Base-by-base conservation (phyloP, 2,888 invertebrate species). In the Lochmaea crataegi region DNA sequence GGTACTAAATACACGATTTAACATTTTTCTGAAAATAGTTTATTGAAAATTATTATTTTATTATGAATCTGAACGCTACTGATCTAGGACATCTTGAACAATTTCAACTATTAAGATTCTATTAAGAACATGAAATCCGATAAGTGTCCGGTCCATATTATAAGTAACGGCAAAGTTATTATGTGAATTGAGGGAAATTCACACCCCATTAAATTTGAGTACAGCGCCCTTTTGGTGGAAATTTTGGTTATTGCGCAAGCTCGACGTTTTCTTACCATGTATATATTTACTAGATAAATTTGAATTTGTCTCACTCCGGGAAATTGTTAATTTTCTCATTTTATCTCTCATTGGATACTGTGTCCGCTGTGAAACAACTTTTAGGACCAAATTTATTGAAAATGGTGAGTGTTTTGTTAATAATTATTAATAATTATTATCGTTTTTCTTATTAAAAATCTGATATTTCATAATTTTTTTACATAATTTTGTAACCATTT, bases 191-290 rank as follows among this genome's bases (percentile, higher is more conserved):
- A 65, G 18, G 3, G 56, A 38, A 63, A 22, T 65, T 64, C 42
- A 70, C 69, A 70, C 63, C 12, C 14, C 71, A 71, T 71, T 66
- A 53, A 66, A 53, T 66, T 71, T 65, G 61, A 60, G 53, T 61
- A 66, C 58, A 51, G 14, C 51, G 65, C 48, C 38, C 38, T 18
- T 32, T 68, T 45, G 14, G 4, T 51, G 60, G 38, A n/a, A 7
- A 65, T 26, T 56, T 53, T 18, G 32, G 12, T 32, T 32, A 45
- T 22, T 71, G 71, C 71, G 71, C 71, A 71, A 18, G 18, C 22
- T n/a, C 57, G 18, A n/a, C 26, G 6, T 42, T 42, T n/a, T 16
- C 58, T n/a, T 18, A 61, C n/a, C 11, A 12, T 71, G 57, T 45
- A 60, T 68, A 68, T 68, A 71, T 71, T 57, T 61, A 71, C 61